Evolutionary conservation across 2,888 invertebrate genomes (phyloP).

Genomic region (Lamellibrachia satsuma): DNA sequence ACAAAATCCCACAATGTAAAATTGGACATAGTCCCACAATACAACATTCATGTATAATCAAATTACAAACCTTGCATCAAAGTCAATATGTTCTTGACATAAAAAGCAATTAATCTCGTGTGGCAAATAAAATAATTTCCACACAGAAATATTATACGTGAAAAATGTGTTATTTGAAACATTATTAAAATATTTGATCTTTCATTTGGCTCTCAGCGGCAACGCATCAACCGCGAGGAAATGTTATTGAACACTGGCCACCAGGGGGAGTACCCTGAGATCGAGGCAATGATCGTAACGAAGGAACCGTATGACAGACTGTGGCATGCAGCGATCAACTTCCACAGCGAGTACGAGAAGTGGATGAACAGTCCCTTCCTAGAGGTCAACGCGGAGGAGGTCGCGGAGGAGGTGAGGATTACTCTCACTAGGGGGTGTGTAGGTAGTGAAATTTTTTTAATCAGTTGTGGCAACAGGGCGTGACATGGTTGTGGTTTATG

Average conservation of each 20-base stretch:
- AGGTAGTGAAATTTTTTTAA: neutral
- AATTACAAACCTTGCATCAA: neutral
- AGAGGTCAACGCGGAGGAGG: conserved; percentile 63
- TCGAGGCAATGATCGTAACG: conserved; percentile 53
- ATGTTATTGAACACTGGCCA: conserved; percentile 55
- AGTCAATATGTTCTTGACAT: neutral
- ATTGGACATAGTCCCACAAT: no score
- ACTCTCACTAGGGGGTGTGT: neutral
- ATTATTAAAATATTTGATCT: neutral
- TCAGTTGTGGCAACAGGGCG: no score
- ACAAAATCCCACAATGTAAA: no score
- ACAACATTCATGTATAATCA: neutral
- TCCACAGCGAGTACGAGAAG: conserved; percentile 61
- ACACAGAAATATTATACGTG: neutral
- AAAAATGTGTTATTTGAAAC: no score
- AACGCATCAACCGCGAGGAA: conserved; percentile 60
- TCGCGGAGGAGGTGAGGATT: conserved; percentile 60
- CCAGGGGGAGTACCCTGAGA: conserved; percentile 56
- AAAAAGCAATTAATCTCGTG: neutral
- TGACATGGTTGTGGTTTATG: no score
- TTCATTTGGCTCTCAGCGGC: neutral
- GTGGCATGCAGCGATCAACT: conserved; percentile 61
- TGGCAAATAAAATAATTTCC: neutral
- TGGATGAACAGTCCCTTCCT: conserved; percentile 65
- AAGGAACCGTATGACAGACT: conserved; percentile 64